These are phyloP conservation scores for Heliconius eleuchia DNA, from an alignment of 1,140 invertebrate species.

Conservation along the genomic window DNA sequence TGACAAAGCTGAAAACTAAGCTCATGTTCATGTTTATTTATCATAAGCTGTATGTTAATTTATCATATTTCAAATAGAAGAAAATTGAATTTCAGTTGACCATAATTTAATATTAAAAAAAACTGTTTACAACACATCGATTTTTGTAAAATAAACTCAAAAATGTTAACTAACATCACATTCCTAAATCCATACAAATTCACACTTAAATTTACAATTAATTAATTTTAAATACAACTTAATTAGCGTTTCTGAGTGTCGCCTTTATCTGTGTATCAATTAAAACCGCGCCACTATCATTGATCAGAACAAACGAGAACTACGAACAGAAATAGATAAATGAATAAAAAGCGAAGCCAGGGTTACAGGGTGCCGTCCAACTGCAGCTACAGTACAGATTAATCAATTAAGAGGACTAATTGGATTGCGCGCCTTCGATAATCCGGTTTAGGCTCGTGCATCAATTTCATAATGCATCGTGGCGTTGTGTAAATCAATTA, in stretches of 20 bases:
- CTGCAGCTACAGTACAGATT: constrained; percentile 34
- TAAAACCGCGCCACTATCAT: constrained; percentile 7
- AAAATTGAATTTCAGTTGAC: background rate
- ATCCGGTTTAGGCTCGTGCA: constrained; percentile 35
- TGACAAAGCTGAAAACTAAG: background rate
- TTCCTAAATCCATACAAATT: no score
- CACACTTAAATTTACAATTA: background rate
- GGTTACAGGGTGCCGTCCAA: background rate
- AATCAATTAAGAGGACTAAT: constrained; percentile 44
- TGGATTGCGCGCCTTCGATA: constrained; percentile 36
- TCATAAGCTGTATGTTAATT: background rate
- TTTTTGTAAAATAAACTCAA: no score
- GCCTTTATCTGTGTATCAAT: background rate
- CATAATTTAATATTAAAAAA: no score
- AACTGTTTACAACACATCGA: background rate
- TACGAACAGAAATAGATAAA: background rate
- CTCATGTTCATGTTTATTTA: background rate
- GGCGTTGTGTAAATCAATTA: constrained; percentile 4
- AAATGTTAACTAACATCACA: no score
- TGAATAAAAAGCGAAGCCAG: background rate
- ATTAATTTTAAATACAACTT: background rate
- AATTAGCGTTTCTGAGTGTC: background rate
- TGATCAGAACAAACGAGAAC: constrained; percentile 3
- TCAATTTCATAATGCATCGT: constrained; percentile 23
- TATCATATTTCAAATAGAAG: background rate